Evolutionary conservation across 2,797 vertebrate species (phyloP), one percentile per base, ranked within the genome.

Genomic region (Phrynocephalus guinanensis): DNA sequence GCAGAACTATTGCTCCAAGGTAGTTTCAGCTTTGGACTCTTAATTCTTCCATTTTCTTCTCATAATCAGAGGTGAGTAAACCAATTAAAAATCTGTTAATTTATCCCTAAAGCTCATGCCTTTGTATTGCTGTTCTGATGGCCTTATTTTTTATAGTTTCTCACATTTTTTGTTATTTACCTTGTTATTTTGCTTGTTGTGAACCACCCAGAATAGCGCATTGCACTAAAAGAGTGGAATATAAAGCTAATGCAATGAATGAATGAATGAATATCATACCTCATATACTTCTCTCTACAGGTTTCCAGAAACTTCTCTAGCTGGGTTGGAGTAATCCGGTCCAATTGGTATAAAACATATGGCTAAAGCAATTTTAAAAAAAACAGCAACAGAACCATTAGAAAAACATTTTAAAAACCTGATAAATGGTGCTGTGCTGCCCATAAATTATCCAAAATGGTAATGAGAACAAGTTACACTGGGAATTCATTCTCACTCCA

Each of bases 241-340:
- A 44, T 44, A 44, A 44, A 44, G 38, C 38, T 44, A 44, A 44
- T 44, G 38, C 3, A 44, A 44, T 44, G 38, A 38, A 38, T 38
- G 38, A 38, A 38, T 38, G 50, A 78, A 44, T 4, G 79, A 77
- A 48, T 84, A 0, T 52, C 89, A 30, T 95, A 99, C 99, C 99
- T 98, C 99, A 99, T 99, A 89, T 99, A 99, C 87, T 99, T 99
- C 96, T 99, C 98, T 87, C 98, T 97, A 91, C 98, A 99, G 11
- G 97, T 99, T 95, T 98, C 98, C 75, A 99, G 96, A 93, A 99
- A 99, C 95, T 98, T 99, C 94, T 99, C 98, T 18, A 99, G 94
- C 91, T 99, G 99, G 1, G 98, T 98, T 33, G 99, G 99, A 7
- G 99, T 99, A 87, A 99, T 98, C 84, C 99, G 98, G 94, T 99